Conservation (phyloP, 2,797 vertebrate genomes). For the Morus bassanus region DNA sequence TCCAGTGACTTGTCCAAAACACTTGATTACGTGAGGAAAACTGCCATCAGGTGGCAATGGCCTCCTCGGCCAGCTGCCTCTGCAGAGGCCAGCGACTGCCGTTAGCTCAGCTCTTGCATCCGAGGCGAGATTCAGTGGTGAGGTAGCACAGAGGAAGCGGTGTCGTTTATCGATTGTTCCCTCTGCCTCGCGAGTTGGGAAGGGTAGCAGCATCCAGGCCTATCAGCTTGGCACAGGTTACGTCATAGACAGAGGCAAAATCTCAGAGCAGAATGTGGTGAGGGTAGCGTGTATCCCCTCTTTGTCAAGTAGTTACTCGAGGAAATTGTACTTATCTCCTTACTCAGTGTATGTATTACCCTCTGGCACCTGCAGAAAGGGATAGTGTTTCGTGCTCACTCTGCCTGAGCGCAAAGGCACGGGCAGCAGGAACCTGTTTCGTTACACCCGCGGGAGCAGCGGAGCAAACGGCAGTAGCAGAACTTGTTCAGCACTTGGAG, state of each 20-base stretch:
- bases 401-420: not conserved
- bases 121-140: rapidly evolving
- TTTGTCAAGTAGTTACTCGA: not conserved
- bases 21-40: not conserved
- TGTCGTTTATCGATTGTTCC: rapidly evolving
- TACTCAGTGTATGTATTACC: rapidly evolving
- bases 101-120: not conserved
- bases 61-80: not conserved
- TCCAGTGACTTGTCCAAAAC: not conserved
- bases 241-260: not conserved
- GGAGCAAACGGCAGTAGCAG: not conserved
- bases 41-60: not conserved
- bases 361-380: not conserved
- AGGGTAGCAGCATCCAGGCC: too few relatives aligned
- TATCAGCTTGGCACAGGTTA: not conserved
- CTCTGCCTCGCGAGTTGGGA: rapidly evolving
- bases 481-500: not conserved
- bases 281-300: not conserved
- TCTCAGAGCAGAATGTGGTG: not conserved
- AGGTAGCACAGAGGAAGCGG: not conserved
- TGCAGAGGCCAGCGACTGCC: not conserved
- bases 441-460: rapidly evolving
- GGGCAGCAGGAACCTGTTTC: not conserved
- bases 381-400: rapidly evolving
- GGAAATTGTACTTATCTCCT: not conserved